phyloP scores from a whole-genome alignment of 2,113 vertebrate genomes.

The Jaculus jaculus region DNA sequence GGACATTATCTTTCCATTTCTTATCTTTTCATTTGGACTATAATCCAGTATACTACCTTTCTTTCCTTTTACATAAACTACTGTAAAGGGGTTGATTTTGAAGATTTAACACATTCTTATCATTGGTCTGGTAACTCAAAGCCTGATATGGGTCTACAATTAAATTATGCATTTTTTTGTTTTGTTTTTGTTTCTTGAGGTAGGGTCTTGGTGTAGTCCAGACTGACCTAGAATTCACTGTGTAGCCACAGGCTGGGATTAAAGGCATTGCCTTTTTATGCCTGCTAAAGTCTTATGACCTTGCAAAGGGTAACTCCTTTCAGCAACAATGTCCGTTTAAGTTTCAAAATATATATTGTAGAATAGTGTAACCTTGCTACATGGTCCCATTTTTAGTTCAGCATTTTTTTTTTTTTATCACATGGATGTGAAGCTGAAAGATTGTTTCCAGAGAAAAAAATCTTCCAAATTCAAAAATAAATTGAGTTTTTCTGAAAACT shows the following conservation, averaged over 20 bases:
- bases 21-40: neutral
- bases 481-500: slow-evolving; percentile 55
- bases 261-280: slow-evolving; percentile 33
- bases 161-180: slow-evolving; percentile 24
- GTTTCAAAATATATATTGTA: slow-evolving; percentile 63
- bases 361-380: slow-evolving; percentile 45
- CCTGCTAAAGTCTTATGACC: slow-evolving; percentile 46
- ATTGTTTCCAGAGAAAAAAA: slow-evolving; percentile 57
- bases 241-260: too few relatives aligned
- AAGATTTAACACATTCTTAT: slow-evolving; percentile 53
- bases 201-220: too few relatives aligned
- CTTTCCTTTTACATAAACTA: slow-evolving; percentile 2
- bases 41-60: neutral
- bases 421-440: slow-evolving; percentile 54
- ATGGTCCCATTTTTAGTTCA: slow-evolving; percentile 51
- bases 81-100: slow-evolving; percentile 30
- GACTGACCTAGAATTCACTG: too few relatives aligned
- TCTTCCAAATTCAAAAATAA: slow-evolving; percentile 62
- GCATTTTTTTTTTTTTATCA: slow-evolving; percentile 57
- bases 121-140: slow-evolving; percentile 56
- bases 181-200: too few relatives aligned
- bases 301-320: slow-evolving; percentile 63
- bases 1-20: neutral
- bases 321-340: slow-evolving; percentile 53
- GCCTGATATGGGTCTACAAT: neutral